Evolutionary conservation across 2,797 vertebrate species (phyloP).

Genomic region (Erethizon dorsatum): DNA sequence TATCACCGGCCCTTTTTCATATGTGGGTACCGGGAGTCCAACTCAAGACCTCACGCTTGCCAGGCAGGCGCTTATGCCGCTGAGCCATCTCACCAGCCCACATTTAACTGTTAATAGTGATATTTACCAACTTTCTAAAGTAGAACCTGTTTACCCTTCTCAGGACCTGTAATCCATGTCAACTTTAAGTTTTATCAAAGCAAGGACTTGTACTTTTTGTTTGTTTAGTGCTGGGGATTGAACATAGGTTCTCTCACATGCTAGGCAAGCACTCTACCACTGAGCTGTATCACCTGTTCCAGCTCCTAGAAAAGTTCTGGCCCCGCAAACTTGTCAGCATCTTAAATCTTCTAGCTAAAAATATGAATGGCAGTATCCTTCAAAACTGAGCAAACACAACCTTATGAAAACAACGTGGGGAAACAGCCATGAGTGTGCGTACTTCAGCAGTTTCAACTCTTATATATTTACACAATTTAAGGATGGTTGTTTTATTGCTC

Average conservation of each 20-base stretch:
- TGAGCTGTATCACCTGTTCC: background rate
- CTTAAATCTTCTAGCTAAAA: background rate
- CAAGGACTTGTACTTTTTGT: background rate
- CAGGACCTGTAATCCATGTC: background rate
- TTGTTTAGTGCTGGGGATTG: background rate
- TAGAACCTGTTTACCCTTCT: background rate
- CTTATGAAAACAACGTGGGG: background rate
- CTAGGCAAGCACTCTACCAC: background rate
- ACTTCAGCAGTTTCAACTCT: background rate
- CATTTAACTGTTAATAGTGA: background rate
- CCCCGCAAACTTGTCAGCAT: background rate
- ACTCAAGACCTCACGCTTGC: too few species aligned
- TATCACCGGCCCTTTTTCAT: too few species aligned
- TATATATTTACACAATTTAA: background rate
- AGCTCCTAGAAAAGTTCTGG: background rate
- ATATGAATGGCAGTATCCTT: slow-evolving; percentile 29
- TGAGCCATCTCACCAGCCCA: too few species aligned
- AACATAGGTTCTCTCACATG: background rate
- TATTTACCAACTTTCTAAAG: background rate
- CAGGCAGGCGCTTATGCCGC: too few species aligned
- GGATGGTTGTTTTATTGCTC: background rate
- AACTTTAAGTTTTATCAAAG: slow-evolving; percentile 43
- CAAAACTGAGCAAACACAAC: slow-evolving; percentile 28
- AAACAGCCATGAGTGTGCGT: background rate
- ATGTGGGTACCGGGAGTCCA: too few species aligned